Evolutionary conservation across 1,140 invertebrate species (phyloP).

Genomic region (Drosophila eugracilis): DNA sequence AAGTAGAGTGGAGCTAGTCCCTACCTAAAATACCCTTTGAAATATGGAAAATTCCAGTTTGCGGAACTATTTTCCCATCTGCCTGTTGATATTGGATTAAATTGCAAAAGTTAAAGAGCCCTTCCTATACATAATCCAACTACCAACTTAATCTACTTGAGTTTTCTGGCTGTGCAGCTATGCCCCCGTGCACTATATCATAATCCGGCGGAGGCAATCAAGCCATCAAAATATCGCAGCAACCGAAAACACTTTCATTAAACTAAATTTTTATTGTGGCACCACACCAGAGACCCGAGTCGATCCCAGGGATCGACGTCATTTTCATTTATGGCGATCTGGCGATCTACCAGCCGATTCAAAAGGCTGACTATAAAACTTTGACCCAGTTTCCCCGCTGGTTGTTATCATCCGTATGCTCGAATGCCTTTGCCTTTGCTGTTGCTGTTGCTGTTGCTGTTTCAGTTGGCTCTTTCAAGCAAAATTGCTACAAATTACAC

Average conservation of each 20-base stretch:
- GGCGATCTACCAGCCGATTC: conserved; percentile 43
- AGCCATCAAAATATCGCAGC: conserved; percentile 66
- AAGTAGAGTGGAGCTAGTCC: background rate
- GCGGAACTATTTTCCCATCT: no score
- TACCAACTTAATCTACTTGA: background rate
- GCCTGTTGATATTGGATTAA: no score
- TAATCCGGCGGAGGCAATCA: conserved; percentile 72
- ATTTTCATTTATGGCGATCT: conserved; percentile 71
- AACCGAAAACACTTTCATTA: conserved; percentile 79
- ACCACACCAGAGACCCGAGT: conserved; percentile 36
- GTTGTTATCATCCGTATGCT: conserved; percentile 31
- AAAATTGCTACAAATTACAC: conserved; percentile 82
- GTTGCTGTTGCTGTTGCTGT: no score
- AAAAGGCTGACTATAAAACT: conserved; percentile 61
- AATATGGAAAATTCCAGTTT: background rate
- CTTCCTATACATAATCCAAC: no score
- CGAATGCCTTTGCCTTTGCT: no score
- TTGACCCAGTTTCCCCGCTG: conserved; percentile 69
- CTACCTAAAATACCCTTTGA: background rate
- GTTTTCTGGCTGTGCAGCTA: conserved; percentile 8
- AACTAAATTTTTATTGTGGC: conserved; percentile 80
- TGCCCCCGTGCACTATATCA: conserved; percentile 45
- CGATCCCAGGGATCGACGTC: conserved; percentile 22
- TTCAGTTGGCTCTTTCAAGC: conserved; percentile 42
- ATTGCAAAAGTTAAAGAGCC: no score